A percentile compares a stretch with the other conserved stretches of the same genome.
Conservation (phyloP, 2,888 invertebrate species). For the Thereva unica region DNA sequence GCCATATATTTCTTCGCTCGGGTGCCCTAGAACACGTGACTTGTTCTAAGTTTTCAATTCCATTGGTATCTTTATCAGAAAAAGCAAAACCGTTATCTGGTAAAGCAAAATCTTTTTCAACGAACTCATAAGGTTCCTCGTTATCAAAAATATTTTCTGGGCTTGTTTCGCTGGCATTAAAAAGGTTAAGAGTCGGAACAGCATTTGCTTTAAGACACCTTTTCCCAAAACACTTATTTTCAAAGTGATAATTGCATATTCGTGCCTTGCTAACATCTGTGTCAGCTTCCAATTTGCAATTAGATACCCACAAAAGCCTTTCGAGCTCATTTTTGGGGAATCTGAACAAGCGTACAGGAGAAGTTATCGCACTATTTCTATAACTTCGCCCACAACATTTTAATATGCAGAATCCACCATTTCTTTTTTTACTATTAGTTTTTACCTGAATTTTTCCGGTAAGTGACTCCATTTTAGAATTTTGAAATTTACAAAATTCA, state of each 20-base stretch:
- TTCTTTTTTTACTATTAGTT: no score
- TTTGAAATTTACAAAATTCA: no score
- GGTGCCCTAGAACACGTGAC: no score
- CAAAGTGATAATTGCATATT: constrained; percentile 9
- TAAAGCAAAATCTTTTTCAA: constrained; percentile 7
- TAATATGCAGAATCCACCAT: no score
- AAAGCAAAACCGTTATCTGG: neutral
- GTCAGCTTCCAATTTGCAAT: neutral
- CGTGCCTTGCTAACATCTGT: neutral
- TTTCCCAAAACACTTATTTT: neutral
- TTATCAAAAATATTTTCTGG: neutral
- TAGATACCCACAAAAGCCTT: constrained; percentile 6
- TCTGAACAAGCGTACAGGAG: neutral
- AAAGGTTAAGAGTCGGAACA: constrained; percentile 17
- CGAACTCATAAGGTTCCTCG: constrained; percentile 1
- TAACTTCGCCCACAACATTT: neutral
- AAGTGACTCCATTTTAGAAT: no score
- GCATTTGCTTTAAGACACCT: constrained; percentile 6
- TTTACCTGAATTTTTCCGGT: no score
- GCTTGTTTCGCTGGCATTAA: neutral
- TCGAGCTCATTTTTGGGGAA: constrained; percentile 1
- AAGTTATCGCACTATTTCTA: neutral
- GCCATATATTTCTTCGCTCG: neutral
- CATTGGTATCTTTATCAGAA: neutral
- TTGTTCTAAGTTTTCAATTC: no score